Percentiles rank a stretch among this genome's conserved stretches.
phyloP scores from a whole-genome alignment of 2,888 invertebrate genomes.

The Spisula subtruncata region DNA sequence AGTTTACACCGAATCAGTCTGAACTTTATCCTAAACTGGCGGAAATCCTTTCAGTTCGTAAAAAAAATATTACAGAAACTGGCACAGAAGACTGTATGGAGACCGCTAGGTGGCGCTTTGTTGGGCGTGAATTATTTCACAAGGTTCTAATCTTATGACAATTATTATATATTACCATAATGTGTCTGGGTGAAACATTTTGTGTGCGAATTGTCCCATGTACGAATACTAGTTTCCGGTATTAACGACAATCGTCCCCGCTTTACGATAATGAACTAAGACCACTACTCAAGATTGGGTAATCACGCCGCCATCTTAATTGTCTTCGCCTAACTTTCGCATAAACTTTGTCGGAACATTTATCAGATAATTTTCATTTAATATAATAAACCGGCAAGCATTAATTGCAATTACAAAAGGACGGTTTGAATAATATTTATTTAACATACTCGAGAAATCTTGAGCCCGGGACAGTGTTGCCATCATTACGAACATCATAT shows the following conservation, averaged over 20 bases:
- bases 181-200: not conserved
- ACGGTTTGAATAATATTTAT: constrained; percentile 68
- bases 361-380: constrained; percentile 71
- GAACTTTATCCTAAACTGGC: not conserved
- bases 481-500: constrained; percentile 23
- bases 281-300: constrained; percentile 61
- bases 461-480: constrained; percentile 28
- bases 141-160: not conserved
- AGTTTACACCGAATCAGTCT: not conserved
- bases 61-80: not conserved
- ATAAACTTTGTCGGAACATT: constrained; percentile 70
- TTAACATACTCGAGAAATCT: constrained; percentile 43
- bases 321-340: constrained; percentile 66
- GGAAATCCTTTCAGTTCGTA: not conserved
- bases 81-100: not conserved
- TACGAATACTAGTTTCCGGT: constrained; percentile 41
- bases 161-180: not conserved
- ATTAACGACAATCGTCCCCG: constrained; percentile 35
- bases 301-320: constrained; percentile 73
- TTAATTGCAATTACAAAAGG: constrained; percentile 70
- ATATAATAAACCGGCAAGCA: constrained; percentile 64
- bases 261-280: constrained; percentile 44
- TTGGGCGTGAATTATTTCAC: not conserved
- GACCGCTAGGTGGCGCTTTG: constrained; percentile 15
- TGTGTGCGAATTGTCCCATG: constrained; percentile 36